phyloP scores from a whole-genome alignment of 2,888 invertebrate genomes.

The Seira musarum region DNA sequence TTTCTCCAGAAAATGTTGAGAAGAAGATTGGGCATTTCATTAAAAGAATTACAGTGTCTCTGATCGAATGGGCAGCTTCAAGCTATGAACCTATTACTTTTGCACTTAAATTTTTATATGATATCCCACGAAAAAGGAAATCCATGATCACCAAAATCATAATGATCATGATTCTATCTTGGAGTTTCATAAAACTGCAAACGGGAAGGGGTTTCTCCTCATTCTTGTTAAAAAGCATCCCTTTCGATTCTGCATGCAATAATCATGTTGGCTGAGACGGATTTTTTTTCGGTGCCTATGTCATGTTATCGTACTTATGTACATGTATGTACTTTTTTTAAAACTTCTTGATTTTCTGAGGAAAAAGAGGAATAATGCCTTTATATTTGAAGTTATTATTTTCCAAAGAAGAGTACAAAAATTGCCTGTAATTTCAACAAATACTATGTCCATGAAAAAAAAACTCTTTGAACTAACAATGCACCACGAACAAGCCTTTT shows the following conservation, averaged over 20 bases:
- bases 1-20: constrained; percentile 9
- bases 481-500: too few species aligned
- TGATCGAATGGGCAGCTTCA: constrained; percentile 57
- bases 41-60: constrained; percentile 65
- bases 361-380: constrained; percentile 25
- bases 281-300: too few species aligned
- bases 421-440: too few species aligned
- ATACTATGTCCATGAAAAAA: too few species aligned
- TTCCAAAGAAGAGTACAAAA: too few species aligned
- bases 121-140: constrained; percentile 20
- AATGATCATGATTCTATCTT: constrained; percentile 39
- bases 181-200: constrained; percentile 12
- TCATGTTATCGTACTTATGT: too few species aligned
- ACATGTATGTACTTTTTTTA: constrained; percentile 35
- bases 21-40: constrained; percentile 59
- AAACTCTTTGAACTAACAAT: too few species aligned
- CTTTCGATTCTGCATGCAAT: constrained; percentile 39
- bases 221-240: not conserved
- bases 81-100: constrained; percentile 49
- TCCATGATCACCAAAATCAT: constrained; percentile 36
- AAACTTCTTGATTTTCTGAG: too few species aligned
- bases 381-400: too few species aligned
- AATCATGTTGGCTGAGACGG: constrained; percentile 17
- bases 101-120: constrained; percentile 32
- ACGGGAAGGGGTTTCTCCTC: constrained; percentile 47